Conservation (phyloP, 2,888 invertebrate genomes). For the Pantelozetes paolii region DNA sequence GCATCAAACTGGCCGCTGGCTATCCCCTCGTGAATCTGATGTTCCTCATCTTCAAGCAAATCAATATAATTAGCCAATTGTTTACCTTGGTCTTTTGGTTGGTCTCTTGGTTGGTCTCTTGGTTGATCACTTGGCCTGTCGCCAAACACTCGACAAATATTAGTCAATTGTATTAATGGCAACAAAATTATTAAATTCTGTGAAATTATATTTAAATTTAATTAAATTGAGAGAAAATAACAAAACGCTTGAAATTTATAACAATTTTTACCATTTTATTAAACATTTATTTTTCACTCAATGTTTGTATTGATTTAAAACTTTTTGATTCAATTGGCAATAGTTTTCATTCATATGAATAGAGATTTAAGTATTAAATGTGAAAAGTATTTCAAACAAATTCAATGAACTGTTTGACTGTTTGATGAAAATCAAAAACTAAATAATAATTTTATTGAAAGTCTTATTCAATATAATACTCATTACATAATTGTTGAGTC, state of each 20-base stretch:
- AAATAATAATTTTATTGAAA: too few species aligned
- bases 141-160: background rate
- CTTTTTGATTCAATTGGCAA: background rate
- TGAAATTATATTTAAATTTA: background rate
- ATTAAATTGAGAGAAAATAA: background rate
- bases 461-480: too few species aligned
- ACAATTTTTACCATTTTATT: too few species aligned
- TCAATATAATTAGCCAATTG: background rate
- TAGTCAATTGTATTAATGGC: background rate
- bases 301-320: too few species aligned
- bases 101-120: too few species aligned
- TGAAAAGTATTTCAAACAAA: background rate
- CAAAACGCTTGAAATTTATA: too few species aligned
- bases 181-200: background rate
- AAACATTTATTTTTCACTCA: too few species aligned
- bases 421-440: too few species aligned
- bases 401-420: background rate
- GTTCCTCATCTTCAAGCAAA: background rate
- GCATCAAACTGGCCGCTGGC: slow-evolving; percentile 1
- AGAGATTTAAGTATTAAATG: too few species aligned
- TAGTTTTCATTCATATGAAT: too few species aligned
- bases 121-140: too few species aligned
- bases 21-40: background rate
- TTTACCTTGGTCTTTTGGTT: too few species aligned
- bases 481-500: background rate